Percentiles rank a stretch among this genome's conserved stretches.
Evolutionary conservation across 2,113 vertebrate species (phyloP).

Genomic region (Podarcis muralis): DNA sequence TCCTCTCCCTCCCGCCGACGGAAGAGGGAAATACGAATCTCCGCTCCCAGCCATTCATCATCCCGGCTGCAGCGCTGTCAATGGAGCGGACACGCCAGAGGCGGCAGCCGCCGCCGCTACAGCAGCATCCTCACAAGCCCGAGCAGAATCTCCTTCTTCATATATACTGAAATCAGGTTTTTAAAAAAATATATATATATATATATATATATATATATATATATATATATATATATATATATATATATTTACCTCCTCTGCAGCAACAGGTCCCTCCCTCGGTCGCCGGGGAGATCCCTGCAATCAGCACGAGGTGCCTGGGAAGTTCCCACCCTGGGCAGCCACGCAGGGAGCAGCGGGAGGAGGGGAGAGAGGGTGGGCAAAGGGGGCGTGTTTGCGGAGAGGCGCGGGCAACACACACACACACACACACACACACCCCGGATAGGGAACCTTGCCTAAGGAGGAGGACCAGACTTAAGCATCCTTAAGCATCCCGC

Average conservation of each 20-base stretch:
- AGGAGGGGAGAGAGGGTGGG: neutral
- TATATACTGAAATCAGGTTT: no score
- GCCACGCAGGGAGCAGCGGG: neutral
- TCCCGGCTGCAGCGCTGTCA: slow-evolving; percentile 36
- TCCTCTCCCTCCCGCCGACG: slow-evolving; percentile 7
- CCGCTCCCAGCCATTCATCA: slow-evolving; percentile 60
- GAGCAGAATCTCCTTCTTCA: neutral
- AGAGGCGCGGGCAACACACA: neutral
- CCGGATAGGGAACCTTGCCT: no score
- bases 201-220: neutral
- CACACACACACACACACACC: neutral
- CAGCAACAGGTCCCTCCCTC: slow-evolving; percentile 13
- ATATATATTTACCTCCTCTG: neutral
- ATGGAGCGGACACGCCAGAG: neutral
- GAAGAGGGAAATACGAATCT: slow-evolving; percentile 65
- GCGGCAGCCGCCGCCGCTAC: neutral
- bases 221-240: neutral
- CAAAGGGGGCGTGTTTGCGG: slow-evolving; percentile 13
- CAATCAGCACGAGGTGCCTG: neutral
- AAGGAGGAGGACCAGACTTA: neutral
- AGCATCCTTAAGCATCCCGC: neutral
- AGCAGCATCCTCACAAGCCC: neutral
- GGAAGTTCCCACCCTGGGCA: slow-evolving; percentile 12
- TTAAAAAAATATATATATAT: no score
- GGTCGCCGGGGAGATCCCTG: neutral